phyloP scores from a whole-genome alignment of 2,888 invertebrate genomes.

The Ichneumoninae sp. region DNA sequence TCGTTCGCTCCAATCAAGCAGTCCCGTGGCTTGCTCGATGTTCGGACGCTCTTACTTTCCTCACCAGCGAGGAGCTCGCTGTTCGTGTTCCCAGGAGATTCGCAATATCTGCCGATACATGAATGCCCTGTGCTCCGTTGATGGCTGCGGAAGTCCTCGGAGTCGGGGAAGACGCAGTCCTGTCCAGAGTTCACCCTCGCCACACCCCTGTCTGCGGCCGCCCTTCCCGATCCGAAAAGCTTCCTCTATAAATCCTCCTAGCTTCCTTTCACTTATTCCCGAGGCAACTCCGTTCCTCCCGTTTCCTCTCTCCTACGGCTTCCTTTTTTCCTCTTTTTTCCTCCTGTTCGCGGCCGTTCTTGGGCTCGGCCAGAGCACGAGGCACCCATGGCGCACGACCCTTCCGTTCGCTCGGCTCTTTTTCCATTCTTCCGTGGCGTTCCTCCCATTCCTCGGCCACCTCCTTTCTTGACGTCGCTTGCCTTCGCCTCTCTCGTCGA shows the following conservation, averaged over 20 bases:
- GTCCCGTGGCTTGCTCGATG: neutral
- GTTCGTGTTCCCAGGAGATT: slow-evolving; percentile 11
- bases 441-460: neutral
- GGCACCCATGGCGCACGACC: neutral
- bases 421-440: slow-evolving; percentile 28
- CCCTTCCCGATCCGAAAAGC: slow-evolving; percentile 36
- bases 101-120: neutral
- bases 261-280: slow-evolving; percentile 49
- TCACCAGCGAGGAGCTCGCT: slow-evolving; percentile 23
- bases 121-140: neutral
- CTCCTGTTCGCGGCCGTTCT: neutral
- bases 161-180: slow-evolving; percentile 9
- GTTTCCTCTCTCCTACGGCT: slow-evolving; percentile 36
- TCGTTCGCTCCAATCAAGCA: slow-evolving; percentile 6
- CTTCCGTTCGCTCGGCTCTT: slow-evolving; percentile 33
- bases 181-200: slow-evolving; percentile 14
- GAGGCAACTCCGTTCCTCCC: slow-evolving; percentile 24
- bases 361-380: neutral
- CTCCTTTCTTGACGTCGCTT: neutral
- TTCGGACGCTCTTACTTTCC: slow-evolving; percentile 15
- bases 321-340: slow-evolving; percentile 4
- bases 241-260: slow-evolving; percentile 50
- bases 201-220: slow-evolving; percentile 28
- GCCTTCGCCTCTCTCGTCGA: slow-evolving; percentile 9
- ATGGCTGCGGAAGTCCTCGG: slow-evolving; percentile 17